Conservation (phyloP, 2,113 vertebrate genomes). For the Scomber japonicus region DNA sequence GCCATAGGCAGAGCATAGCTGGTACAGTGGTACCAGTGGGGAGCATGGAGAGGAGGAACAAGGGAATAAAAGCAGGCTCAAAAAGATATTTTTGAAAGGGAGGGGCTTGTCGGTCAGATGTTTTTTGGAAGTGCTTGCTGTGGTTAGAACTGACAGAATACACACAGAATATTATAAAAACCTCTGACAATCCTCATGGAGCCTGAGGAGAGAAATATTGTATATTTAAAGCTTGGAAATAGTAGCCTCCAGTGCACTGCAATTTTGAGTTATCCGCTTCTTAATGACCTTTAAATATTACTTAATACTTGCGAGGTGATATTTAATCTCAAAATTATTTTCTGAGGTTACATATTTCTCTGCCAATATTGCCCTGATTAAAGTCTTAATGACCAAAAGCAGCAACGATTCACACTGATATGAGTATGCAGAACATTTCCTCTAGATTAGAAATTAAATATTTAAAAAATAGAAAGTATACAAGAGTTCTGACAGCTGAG, state of each 20-base stretch:
- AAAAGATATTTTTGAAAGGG: conserved; percentile 14
- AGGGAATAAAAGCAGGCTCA: conserved; percentile 43
- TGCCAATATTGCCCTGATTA: conserved; percentile 22
- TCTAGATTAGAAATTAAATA: conserved; percentile 13
- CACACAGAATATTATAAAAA: conserved; percentile 4
- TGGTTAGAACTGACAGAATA: conserved; percentile 26
- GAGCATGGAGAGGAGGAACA: not conserved
- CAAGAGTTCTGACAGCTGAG: conserved; percentile 6
- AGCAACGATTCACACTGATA: conserved; percentile 1
- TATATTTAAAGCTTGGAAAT: not conserved
- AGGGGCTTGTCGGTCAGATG: conserved; percentile 27
- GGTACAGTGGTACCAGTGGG: conserved; percentile 46
- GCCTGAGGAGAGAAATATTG: conserved; percentile 1
- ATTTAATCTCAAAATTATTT: conserved; percentile 25
- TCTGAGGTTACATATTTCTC: conserved; percentile 24
- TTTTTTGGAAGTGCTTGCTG: conserved; percentile 18
- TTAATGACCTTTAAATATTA: conserved; percentile 28
- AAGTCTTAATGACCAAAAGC: conserved; percentile 18
- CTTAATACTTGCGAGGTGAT: not conserved
- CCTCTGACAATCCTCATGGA: not conserved
- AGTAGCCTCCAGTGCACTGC: not conserved
- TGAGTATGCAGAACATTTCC: conserved; percentile 5
- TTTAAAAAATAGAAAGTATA: not conserved
- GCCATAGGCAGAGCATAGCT: conserved; percentile 55
- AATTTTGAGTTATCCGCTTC: not conserved